Evolutionary conservation across 2,797 vertebrate species (phyloP).

Genomic region (Chrysocyon brachyurus): DNA sequence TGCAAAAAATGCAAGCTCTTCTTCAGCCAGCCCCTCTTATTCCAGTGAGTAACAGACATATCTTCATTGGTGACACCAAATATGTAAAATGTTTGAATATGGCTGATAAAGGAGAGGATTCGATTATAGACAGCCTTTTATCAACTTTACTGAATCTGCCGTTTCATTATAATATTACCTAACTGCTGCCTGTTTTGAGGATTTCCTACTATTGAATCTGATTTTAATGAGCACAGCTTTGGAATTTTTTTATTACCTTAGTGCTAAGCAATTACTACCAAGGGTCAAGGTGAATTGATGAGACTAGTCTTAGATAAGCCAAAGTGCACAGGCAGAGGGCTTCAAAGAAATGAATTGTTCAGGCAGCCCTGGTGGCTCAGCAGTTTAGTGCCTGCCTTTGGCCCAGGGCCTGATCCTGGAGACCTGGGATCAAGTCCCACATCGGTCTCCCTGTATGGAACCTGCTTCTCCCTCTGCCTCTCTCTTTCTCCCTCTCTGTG

Average conservation of each 20-base stretch:
- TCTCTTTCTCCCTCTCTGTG: no score
- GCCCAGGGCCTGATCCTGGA: no score
- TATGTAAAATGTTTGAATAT: neutral
- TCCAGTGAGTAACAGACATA: constrained; percentile 86
- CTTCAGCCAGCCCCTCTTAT: constrained; percentile 72
- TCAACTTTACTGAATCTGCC: neutral
- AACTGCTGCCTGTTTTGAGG: constrained; percentile 52
- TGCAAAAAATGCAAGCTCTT: constrained; percentile 37
- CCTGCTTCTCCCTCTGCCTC: no score
- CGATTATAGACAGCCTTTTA: constrained; percentile 52
- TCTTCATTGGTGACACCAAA: neutral
- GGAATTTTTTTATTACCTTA: constrained; percentile 22
- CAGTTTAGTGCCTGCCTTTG: no score
- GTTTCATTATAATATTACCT: constrained; percentile 31
- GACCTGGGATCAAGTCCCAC: no score
- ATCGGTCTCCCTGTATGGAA: no score
- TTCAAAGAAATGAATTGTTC: neutral
- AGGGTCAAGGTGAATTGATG: neutral
- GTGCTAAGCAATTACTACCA: constrained; percentile 46
- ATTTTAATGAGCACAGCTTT: neutral
- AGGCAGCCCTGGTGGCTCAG: no score
- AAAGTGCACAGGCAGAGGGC: neutral
- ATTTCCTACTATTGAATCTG: neutral
- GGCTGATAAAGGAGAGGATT: neutral
- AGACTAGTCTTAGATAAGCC: neutral